Percentiles rank a stretch among this genome's conserved stretches.
Conservation (phyloP, 1,140 invertebrate genomes). For the Aporrectodea caliginosa region DNA sequence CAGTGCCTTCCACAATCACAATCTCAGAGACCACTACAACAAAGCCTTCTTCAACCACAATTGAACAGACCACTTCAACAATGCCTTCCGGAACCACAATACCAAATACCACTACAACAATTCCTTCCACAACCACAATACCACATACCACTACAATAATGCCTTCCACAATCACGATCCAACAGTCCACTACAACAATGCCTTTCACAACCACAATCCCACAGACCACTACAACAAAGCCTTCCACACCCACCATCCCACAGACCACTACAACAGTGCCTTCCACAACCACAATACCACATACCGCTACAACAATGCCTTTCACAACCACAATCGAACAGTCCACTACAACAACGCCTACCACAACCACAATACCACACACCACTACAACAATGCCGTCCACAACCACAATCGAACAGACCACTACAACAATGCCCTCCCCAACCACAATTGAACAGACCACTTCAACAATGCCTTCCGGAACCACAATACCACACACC, state of each 20-base stretch:
- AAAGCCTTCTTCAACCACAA: not conserved
- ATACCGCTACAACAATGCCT: not conserved
- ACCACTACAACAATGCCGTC: not conserved
- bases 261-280: no score
- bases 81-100: not conserved
- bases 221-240: not conserved
- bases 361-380: not conserved
- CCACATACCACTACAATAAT: not conserved
- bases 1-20: no score
- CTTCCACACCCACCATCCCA: not conserved
- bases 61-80: not conserved
- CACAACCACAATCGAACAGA: not conserved
- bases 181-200: not conserved
- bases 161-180: not conserved
- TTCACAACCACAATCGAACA: not conserved
- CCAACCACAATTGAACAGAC: not conserved
- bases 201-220: not conserved
- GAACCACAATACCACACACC: not conserved
- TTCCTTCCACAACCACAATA: not conserved
- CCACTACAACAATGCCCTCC: not conserved
- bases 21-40: no score
- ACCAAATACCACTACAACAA: not conserved
- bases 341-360: not conserved
- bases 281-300: not conserved
- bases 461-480: not conserved